Percentiles rank a stretch among this genome's conserved stretches.
Conservation (phyloP, 1,140 invertebrate genomes). For the Ips typographus region DNA sequence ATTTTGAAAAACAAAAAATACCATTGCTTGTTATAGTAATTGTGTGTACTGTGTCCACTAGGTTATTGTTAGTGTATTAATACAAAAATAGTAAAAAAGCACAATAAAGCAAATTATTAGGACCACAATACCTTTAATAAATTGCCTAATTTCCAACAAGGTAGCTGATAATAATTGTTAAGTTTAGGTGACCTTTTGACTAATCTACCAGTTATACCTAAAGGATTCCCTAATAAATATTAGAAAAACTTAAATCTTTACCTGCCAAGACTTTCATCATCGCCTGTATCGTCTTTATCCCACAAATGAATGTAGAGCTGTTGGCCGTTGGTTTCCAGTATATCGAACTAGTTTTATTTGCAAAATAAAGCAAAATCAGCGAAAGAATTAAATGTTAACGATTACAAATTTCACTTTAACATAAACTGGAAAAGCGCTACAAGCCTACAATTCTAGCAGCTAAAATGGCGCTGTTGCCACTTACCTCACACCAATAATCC, state of each 20-base stretch:
- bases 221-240: too few relatives aligned
- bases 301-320: conserved; percentile 73
- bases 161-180: too few relatives aligned
- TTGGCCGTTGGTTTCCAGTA: conserved; percentile 68
- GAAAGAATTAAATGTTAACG: not conserved
- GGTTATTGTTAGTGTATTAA: too few relatives aligned
- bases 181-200: too few relatives aligned
- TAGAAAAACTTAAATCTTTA: conserved; percentile 52
- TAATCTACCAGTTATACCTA: too few relatives aligned
- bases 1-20: not conserved
- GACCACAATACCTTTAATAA: too few relatives aligned
- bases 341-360: conserved; percentile 53
- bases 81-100: too few relatives aligned
- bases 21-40: too few relatives aligned
- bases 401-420: not conserved
- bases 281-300: conserved; percentile 83
- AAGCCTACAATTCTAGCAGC: too few relatives aligned
- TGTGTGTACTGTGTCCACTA: too few relatives aligned
- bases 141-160: too few relatives aligned
- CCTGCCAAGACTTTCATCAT: conserved; percentile 82
- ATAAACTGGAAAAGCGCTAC: not conserved
- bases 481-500: conserved; percentile 93
- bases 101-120: too few relatives aligned
- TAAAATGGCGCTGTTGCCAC: conserved; percentile 21
- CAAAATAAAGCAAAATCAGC: conserved; percentile 35